These are phyloP conservation scores for Periphyllus acericola DNA, from an alignment of 2,888 invertebrate genomes.

Conservation along the genomic window DNA sequence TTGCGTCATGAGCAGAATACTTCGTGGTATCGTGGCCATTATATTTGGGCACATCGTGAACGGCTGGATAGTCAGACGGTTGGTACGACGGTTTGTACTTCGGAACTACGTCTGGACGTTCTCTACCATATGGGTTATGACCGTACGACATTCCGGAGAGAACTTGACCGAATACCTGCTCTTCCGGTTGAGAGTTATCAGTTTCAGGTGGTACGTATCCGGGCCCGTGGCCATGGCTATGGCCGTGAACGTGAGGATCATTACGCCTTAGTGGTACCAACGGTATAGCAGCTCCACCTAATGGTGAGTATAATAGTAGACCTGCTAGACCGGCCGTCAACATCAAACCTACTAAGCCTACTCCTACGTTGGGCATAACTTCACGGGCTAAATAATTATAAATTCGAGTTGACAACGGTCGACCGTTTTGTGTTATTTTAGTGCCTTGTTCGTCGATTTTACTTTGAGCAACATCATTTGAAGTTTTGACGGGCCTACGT, in stretches of 20 bases:
- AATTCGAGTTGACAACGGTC: slow-evolving; percentile 78
- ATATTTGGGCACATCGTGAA: slow-evolving; percentile 47
- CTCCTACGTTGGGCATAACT: slow-evolving; percentile 83
- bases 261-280: slow-evolving; percentile 64
- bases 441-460: slow-evolving; percentile 67
- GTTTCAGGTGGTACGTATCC: slow-evolving; percentile 73
- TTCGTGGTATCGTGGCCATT: slow-evolving; percentile 29
- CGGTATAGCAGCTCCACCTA: slow-evolving; percentile 70
- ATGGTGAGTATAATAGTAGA: slow-evolving; percentile 80
- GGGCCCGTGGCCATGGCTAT: slow-evolving; percentile 69
- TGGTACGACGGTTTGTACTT: slow-evolving; percentile 48
- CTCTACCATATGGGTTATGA: slow-evolving; percentile 64
- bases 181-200: slow-evolving; percentile 74
- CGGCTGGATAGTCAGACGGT: slow-evolving; percentile 33
- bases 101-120: slow-evolving; percentile 53
- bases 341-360: slow-evolving; percentile 79
- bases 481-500: slow-evolving; percentile 67
- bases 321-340: slow-evolving; percentile 80
- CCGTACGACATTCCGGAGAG: slow-evolving; percentile 76
- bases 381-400: slow-evolving; percentile 82
- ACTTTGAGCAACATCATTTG: slow-evolving; percentile 67
- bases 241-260: slow-evolving; percentile 63
- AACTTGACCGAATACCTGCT: slow-evolving; percentile 80
- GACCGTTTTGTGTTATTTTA: slow-evolving; percentile 67
- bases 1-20: slow-evolving; percentile 15